Evolutionary conservation across 2,797 vertebrate genomes (phyloP).

Genomic region (Microchirus variegatus): DNA sequence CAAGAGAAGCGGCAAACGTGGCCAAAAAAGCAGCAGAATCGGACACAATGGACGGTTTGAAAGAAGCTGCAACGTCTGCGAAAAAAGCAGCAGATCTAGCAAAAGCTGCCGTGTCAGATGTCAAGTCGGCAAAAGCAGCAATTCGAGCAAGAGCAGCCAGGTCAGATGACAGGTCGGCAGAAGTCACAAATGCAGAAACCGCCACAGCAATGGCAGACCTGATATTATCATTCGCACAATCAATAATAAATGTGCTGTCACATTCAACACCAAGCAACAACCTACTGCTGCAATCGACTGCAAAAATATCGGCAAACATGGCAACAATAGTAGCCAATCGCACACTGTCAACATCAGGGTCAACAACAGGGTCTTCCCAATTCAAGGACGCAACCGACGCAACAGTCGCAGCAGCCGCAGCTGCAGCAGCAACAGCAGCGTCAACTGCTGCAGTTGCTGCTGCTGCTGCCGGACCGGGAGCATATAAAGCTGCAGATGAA

Average conservation of each 20-base stretch:
- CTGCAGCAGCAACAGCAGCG: background rate
- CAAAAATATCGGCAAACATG: background rate
- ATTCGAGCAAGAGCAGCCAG: background rate
- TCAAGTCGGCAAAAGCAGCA: background rate
- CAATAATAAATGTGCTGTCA: background rate
- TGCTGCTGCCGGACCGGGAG: background rate
- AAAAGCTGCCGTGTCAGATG: too few species aligned
- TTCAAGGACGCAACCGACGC: background rate
- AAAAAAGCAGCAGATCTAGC: conserved; percentile 1
- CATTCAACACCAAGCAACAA: background rate
- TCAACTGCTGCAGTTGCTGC: too few species aligned
- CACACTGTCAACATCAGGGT: background rate
- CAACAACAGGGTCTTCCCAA: background rate
- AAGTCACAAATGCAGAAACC: background rate
- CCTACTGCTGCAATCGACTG: background rate
- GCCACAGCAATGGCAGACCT: background rate
- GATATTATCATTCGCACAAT: background rate
- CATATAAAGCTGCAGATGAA: background rate
- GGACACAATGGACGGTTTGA: background rate
- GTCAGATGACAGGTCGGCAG: background rate
- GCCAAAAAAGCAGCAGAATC: conserved; percentile 16
- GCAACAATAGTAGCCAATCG: background rate
- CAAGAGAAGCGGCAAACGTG: conserved; percentile 1
- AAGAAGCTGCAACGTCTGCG: conserved; percentile 3
- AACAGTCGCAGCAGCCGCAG: background rate